phyloP scores from a whole-genome alignment of 1,140 invertebrate genomes.

The Lepidostoma basale region DNA sequence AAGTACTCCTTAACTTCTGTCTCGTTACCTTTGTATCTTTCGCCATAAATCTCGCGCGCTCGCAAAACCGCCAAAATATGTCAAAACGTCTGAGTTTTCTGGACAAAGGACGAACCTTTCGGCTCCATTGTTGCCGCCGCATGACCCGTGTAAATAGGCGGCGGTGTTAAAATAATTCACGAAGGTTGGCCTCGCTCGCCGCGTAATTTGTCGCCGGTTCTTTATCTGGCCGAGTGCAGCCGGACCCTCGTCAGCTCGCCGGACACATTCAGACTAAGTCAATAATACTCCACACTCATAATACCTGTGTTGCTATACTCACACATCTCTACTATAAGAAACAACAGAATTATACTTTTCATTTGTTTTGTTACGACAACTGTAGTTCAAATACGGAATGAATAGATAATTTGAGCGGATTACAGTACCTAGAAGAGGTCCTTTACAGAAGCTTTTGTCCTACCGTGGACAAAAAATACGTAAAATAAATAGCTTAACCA shows the following conservation, averaged over 20 bases:
- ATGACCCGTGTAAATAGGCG: constrained; percentile 9
- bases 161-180: constrained; percentile 8
- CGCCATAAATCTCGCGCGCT: not conserved
- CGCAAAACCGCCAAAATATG: constrained; percentile 7
- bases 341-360: too few species aligned
- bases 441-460: too few species aligned
- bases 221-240: constrained; percentile 14
- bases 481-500: too few species aligned
- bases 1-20: not conserved
- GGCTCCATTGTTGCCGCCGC: not conserved
- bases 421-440: too few species aligned
- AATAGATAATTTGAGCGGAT: too few species aligned
- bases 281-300: not conserved
- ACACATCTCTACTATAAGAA: too few species aligned
- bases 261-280: not conserved
- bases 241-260: constrained; percentile 1
- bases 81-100: constrained; percentile 14
- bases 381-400: too few species aligned
- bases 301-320: too few species aligned
- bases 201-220: constrained; percentile 10
- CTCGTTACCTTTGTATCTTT: not conserved
- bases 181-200: not conserved
- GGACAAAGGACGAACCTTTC: constrained; percentile 19
- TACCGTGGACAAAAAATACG: too few species aligned
- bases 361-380: too few species aligned